Conservation (phyloP, 2,888 invertebrate genomes). For the Calephelis perditalis region DNA sequence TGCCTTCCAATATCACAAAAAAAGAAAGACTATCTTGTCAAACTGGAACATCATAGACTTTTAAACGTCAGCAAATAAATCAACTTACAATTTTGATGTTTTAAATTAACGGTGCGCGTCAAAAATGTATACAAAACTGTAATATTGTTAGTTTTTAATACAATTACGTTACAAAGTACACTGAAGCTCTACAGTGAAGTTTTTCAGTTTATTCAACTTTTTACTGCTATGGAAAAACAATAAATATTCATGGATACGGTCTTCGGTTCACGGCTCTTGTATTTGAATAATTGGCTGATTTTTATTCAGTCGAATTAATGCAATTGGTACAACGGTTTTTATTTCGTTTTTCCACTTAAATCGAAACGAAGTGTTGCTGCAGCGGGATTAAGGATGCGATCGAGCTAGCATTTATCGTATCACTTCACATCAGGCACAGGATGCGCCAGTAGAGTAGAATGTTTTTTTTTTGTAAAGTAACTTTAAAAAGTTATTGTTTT, state of each 20-base stretch:
- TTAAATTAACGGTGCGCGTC: too few species aligned
- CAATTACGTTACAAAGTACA: conserved; percentile 14
- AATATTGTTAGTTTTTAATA: conserved; percentile 18
- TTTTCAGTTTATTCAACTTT: conserved; percentile 24
- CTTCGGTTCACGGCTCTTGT: conserved; percentile 57
- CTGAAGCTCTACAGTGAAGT: conserved; percentile 12
- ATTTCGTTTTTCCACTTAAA: conserved; percentile 44
- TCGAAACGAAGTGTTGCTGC: conserved; percentile 25
- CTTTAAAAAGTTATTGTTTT: too few species aligned
- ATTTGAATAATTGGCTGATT: conserved; percentile 78
- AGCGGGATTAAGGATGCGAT: conserved; percentile 19
- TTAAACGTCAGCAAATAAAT: too few species aligned
- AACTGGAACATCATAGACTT: too few species aligned
- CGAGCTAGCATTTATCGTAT: conserved; percentile 18
- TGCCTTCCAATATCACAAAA: too few species aligned
- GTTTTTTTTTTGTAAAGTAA: too few species aligned
- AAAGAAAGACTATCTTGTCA: too few species aligned
- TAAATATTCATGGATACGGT: conserved; percentile 71
- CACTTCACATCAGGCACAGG: background rate
- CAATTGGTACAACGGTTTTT: conserved; percentile 63
- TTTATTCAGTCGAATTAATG: conserved; percentile 75
- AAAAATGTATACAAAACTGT: background rate
- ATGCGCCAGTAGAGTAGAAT: too few species aligned
- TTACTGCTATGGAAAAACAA: conserved; percentile 46
- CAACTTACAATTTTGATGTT: background rate